Evolutionary conservation across 2,113 vertebrate species (phyloP), one percentile per base, ranked within the genome.

Genomic region (Triplophysa tibetana): DNA sequence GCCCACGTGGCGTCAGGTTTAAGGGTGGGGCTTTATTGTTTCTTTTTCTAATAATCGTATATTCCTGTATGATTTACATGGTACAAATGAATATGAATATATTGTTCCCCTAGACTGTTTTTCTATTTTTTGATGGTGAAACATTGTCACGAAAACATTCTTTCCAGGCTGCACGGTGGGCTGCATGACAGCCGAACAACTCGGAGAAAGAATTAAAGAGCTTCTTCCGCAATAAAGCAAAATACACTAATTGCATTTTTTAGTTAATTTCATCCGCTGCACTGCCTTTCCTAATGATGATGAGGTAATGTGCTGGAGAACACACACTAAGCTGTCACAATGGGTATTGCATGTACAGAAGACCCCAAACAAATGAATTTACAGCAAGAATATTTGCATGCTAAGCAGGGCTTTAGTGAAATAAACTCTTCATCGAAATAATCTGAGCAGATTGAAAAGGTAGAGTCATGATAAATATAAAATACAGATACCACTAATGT

Each of bases 241-340:
- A 66, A 54, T 8, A 23, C 41, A 33, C 24, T 78, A 33, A 78
- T 58, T 66, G 62, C 21, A 29, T 54, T 14, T 73, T 73, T 19
- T 58, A 13, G 9, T 66, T 79, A 83, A 79, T 83, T 75, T 79
- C 24, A 68, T 79, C 43, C 45, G 70, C 81, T 79, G 56, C 12
- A 76, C 33, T 80, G 70, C 17, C 24, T 83, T 41, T 66, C 24
- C 77, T 80, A 78, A 78, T 77, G 48, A 78, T 70, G 26, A 63
- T 67, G 63, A 66, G 41, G 52, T 60, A 68, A 79, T 33, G n/a
- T 74, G 21, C 70, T 41, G 11, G 50, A 64, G 63, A 52, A 45
- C 52, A 69, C 76, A 33, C 77, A 33, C 63, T 29, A 29, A 58
- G 70, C 61, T 56, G 29, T 56, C 77, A 70, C 77, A 61, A 23